These are phyloP conservation scores for Dicrurus megarhynchus DNA, from an alignment of 2,113 vertebrate species.

Conservation along the genomic window DNA sequence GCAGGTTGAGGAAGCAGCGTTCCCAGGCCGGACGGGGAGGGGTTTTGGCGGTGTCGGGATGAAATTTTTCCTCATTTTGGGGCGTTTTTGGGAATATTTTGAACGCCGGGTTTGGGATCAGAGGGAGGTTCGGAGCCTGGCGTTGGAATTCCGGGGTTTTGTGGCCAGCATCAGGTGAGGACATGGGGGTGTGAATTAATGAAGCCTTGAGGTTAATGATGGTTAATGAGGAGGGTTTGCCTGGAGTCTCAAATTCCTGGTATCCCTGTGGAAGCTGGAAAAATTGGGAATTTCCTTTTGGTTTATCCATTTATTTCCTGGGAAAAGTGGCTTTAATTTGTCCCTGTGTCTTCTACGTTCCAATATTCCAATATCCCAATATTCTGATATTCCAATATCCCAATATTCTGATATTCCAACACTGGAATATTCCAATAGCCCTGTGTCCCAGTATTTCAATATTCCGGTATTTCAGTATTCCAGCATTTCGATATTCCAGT, in stretches of 20 bases:
- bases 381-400: too few relatives aligned
- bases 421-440: not conserved
- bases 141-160: not conserved
- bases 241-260: not conserved
- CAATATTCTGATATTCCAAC: too few relatives aligned
- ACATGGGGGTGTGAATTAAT: not conserved
- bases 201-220: not conserved
- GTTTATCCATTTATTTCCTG: not conserved
- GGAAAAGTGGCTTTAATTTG: not conserved
- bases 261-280: not conserved
- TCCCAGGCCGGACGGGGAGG: not conserved
- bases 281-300: not conserved
- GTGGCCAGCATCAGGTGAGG: fast-evolving
- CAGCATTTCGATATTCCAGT: too few relatives aligned
- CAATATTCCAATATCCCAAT: not conserved
- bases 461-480: not conserved
- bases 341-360: not conserved
- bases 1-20: fast-evolving
- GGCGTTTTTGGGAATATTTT: fast-evolving
- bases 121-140: not conserved
- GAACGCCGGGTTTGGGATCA: fast-evolving
- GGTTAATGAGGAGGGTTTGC: not conserved
- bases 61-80: not conserved
- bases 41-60: not conserved
- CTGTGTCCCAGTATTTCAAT: too few relatives aligned